A percentile compares a stretch with the other conserved stretches of the same genome.
Conservation (phyloP, 2,113 vertebrate species). For the Coptodon bakossiorum region DNA sequence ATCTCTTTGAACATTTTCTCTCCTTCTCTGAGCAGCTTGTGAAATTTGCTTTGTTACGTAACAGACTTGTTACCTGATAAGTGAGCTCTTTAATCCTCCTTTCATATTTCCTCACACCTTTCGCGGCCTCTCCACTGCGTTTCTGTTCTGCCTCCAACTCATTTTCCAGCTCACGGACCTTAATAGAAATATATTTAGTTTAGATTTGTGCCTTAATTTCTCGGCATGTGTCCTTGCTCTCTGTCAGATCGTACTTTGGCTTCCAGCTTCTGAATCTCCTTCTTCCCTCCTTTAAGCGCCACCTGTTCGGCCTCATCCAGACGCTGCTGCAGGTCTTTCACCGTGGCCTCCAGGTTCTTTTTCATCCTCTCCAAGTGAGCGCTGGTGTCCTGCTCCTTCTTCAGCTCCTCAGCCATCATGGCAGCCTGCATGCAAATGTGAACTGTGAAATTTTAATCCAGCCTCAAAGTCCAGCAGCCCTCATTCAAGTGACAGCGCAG, state of each 20-base stretch:
- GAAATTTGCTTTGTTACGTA: neutral
- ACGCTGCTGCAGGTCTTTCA: slow-evolving; percentile 8
- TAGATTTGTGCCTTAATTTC: rapidly evolving
- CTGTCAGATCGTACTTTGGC: neutral
- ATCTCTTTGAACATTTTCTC: neutral
- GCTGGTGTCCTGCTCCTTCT: slow-evolving; percentile 83
- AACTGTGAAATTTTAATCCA: neutral
- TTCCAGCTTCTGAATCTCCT: slow-evolving; percentile 43
- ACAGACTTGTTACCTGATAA: slow-evolving; percentile 20
- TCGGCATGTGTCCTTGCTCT: rapidly evolving
- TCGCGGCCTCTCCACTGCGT: slow-evolving; percentile 17
- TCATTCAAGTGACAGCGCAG: neutral
- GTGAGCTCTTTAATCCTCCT: slow-evolving; percentile 51
- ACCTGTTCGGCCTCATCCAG: neutral
- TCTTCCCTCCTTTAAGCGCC: slow-evolving; percentile 25
- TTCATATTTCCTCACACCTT: slow-evolving; percentile 30
- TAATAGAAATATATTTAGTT: neutral
- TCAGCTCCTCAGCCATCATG: slow-evolving; percentile 81
- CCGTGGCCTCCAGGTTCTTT: slow-evolving; percentile 31
- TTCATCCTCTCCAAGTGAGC: slow-evolving; percentile 77
- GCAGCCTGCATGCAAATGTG: slow-evolving; percentile 53
- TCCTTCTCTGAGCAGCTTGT: neutral
- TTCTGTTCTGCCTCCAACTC: slow-evolving; percentile 47
- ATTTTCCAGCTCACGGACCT: slow-evolving; percentile 41
- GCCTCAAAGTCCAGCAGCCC: neutral